Evolutionary conservation across 35 echinoderm and acorn worm species (phyloP).

Genomic region (Ophioderma brevispina): DNA sequence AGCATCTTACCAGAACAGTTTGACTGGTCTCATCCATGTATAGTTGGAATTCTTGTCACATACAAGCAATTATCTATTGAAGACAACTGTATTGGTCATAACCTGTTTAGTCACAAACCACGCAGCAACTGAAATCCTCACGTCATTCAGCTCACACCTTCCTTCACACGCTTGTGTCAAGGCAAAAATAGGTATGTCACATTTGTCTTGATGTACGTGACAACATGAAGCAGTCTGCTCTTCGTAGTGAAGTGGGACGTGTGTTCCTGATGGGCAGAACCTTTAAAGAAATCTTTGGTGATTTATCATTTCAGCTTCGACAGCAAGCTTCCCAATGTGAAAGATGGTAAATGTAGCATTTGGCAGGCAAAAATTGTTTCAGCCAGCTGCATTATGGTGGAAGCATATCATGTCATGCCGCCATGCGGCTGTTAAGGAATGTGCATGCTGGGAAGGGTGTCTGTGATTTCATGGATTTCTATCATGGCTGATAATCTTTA

Average conservation of each 20-base stretch:
- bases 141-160: constrained; percentile 53
- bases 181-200: constrained; percentile 58
- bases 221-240: constrained; percentile 65
- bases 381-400: constrained; percentile 64
- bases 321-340: constrained; percentile 36
- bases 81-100: constrained; percentile 64
- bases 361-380: constrained; percentile 93
- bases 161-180: constrained; percentile 85
- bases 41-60: constrained; percentile 87
- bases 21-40: constrained; percentile 23
- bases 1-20: constrained; percentile 31
- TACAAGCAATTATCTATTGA: constrained; percentile 47
- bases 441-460: neutral
- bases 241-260: neutral
- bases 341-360: constrained; percentile 27
- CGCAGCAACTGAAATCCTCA: neutral
- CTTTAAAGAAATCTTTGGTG: constrained; percentile 50
- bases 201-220: constrained; percentile 75
- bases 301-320: neutral
- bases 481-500: constrained; percentile 85
- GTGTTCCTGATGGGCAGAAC: constrained; percentile 59
- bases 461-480: constrained; percentile 27
- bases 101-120: constrained; percentile 59
- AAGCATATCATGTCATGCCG: constrained; percentile 50
- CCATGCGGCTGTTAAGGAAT: constrained; percentile 26